These are phyloP conservation scores for Leptinotarsa haldemani DNA, from an alignment of 2,888 invertebrate genomes.

Conservation along the genomic window DNA sequence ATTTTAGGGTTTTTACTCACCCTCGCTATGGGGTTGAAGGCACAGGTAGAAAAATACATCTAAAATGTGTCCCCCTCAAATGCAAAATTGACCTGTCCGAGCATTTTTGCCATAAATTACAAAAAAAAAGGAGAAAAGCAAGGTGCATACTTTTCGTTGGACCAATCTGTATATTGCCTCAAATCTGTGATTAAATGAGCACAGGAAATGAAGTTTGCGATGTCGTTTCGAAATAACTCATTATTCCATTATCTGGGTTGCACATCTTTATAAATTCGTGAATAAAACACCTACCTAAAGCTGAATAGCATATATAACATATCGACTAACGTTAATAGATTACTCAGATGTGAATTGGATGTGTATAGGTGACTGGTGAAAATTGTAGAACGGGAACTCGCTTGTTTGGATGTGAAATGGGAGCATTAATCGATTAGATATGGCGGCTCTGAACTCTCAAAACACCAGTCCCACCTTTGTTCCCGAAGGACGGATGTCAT, in stretches of 20 bases:
- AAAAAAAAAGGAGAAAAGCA: no score
- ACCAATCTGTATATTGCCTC: no score
- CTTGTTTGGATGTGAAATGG: constrained; percentile 30
- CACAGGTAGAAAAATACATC: no score
- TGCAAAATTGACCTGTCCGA: no score
- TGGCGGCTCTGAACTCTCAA: constrained; percentile 30
- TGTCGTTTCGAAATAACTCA: neutral
- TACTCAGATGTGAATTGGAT: neutral
- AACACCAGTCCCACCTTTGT: constrained; percentile 28
- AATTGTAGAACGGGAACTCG: constrained; percentile 20
- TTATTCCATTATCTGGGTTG: constrained; percentile 6
- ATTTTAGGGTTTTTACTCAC: no score
- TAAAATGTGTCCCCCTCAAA: no score
- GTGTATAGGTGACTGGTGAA: constrained; percentile 11
- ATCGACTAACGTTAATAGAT: constrained; percentile 10
- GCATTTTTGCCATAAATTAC: no score
- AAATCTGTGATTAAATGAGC: no score
- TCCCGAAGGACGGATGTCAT: constrained; percentile 20
- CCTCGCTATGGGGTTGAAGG: no score
- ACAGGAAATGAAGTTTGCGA: no score
- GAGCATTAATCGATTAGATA: constrained; percentile 30
- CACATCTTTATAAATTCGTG: neutral
- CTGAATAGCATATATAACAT: constrained; percentile 14
- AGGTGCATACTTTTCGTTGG: no score
- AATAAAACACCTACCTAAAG: constrained; percentile 13